Conservation (phyloP, 92 coral and sea anemone genomes). For the Zoanthus gigantus region DNA sequence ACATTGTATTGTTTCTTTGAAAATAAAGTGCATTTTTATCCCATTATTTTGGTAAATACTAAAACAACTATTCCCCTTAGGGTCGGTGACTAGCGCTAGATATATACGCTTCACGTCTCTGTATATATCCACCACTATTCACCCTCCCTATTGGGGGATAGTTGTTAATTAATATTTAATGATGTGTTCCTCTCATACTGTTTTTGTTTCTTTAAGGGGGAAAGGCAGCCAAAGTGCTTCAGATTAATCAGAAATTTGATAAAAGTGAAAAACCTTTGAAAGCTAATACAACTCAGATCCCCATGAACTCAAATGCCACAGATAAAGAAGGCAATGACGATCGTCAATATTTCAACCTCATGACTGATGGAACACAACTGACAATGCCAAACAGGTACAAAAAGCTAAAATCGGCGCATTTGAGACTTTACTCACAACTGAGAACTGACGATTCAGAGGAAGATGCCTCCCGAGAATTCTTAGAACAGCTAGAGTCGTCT, state of each 20-base stretch:
- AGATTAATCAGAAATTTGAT: background rate
- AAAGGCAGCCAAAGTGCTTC: background rate
- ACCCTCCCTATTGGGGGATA: too few species aligned
- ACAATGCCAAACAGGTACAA: conserved; percentile 75
- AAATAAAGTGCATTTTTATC: too few species aligned
- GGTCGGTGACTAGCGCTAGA: too few species aligned
- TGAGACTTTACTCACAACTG: conserved; percentile 64
- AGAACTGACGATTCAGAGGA: conserved; percentile 24
- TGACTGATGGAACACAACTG: conserved; percentile 57
- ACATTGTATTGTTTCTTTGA: too few species aligned
- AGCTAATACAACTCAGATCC: background rate
- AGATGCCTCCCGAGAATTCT: conserved; percentile 53
- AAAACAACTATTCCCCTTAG: too few species aligned
- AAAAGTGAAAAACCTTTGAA: background rate
- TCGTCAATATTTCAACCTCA: conserved; percentile 55
- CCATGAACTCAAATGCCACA: background rate
- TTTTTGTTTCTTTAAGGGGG: conserved; percentile 1
- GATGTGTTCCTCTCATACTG: background rate
- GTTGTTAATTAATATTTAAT: background rate
- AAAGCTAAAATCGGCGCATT: conserved; percentile 73
- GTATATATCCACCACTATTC: too few species aligned
- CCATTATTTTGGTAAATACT: too few species aligned
- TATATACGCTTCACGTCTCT: too few species aligned
- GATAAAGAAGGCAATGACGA: background rate
- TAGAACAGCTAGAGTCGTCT: conserved; percentile 52